Conservation (phyloP, 1,140 invertebrate species). For the Trichomalopsis sarcophagae region DNA sequence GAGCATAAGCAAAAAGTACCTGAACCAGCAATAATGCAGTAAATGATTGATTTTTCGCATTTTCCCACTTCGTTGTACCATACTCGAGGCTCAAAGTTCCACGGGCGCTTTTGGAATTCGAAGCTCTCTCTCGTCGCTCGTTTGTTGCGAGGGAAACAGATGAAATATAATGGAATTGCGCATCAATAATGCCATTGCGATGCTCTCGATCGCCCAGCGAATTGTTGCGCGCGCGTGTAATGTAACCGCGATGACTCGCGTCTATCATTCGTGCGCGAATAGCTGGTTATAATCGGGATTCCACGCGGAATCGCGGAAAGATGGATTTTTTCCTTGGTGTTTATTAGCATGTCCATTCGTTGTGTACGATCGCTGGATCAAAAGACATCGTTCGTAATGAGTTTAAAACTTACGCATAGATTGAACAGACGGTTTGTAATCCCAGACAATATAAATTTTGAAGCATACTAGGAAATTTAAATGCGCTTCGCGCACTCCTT, state of each 20-base stretch:
- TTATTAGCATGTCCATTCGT: too few species aligned
- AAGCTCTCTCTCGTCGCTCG: background rate
- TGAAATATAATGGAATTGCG: conserved; percentile 32
- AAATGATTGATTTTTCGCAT: conserved; percentile 21
- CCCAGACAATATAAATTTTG: too few species aligned
- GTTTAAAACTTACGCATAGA: too few species aligned
- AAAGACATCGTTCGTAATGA: too few species aligned
- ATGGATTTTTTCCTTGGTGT: background rate
- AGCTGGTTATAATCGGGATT: conserved; percentile 12
- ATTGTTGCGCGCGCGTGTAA: background rate
- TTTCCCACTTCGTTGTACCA: background rate
- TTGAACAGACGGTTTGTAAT: too few species aligned
- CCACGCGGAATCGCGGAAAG: background rate
- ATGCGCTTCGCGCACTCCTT: too few species aligned
- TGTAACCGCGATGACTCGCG: background rate
- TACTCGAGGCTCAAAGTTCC: background rate
- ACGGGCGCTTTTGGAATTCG: background rate
- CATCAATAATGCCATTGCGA: conserved; percentile 25
- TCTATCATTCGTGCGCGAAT: background rate
- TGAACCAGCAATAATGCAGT: background rate
- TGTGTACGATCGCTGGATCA: too few species aligned
- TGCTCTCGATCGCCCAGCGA: background rate
- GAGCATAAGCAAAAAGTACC: background rate
- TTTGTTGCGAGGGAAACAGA: background rate
- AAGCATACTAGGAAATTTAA: too few species aligned